Evolutionary conservation across 2,113 vertebrate species (phyloP).

Genomic region (Leucopsar rothschildi): DNA sequence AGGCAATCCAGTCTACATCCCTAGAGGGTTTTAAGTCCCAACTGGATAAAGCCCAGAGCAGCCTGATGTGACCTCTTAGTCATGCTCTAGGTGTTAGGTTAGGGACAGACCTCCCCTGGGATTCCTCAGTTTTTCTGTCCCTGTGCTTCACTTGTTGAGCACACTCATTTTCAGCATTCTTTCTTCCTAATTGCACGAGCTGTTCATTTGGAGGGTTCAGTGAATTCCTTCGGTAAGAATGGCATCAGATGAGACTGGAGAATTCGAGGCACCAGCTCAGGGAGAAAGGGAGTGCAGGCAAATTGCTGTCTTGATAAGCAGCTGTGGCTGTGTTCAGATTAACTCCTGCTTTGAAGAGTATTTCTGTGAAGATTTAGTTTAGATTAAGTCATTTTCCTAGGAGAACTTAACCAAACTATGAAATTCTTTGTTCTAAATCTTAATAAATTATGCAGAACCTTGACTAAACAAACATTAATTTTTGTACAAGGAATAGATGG

Average conservation of each 20-base stretch:
- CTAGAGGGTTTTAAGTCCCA: not conserved
- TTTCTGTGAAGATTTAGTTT: not conserved
- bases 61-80: not conserved
- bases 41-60: not conserved
- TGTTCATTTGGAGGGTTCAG: not conserved
- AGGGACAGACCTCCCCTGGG: not conserved
- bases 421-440: not conserved
- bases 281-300: not conserved
- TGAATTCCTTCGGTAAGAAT: not conserved
- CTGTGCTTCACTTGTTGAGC: not conserved
- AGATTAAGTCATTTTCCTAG: not conserved
- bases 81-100: not conserved
- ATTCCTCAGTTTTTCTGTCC: not conserved
- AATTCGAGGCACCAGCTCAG: not conserved
- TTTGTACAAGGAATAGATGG: not conserved
- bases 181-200: not conserved
- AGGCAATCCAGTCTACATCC: not conserved
- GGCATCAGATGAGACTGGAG: not conserved
- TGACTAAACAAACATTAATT: not conserved
- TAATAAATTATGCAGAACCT: not conserved
- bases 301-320: not conserved
- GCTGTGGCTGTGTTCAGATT: not conserved
- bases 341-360: not conserved
- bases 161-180: not conserved
- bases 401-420: not conserved